These are phyloP conservation scores for Eumerus sabulonum DNA, from an alignment of 2,888 invertebrate species.

Conservation along the genomic window DNA sequence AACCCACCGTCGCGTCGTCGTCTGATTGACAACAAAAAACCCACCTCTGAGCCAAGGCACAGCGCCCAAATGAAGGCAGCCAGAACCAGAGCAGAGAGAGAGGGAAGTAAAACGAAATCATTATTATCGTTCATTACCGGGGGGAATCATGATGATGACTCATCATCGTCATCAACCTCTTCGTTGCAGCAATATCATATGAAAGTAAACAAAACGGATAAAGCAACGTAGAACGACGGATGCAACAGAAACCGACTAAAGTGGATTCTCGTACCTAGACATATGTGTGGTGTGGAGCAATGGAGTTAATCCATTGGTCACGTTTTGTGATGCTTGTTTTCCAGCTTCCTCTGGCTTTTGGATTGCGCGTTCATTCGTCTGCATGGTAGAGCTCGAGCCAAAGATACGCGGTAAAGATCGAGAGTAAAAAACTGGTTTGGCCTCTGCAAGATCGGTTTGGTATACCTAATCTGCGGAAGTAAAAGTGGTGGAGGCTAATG, in stretches of 20 bases:
- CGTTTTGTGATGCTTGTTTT: slow-evolving; percentile 37
- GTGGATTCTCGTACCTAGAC: too few relatives aligned
- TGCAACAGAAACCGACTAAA: not conserved
- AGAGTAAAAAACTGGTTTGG: slow-evolving; percentile 31
- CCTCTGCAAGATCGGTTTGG: too few relatives aligned
- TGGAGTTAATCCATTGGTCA: slow-evolving; percentile 56
- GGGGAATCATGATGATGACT: slow-evolving; percentile 39
- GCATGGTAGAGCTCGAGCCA: not conserved
- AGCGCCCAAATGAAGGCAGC: too few relatives aligned
- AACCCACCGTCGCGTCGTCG: slow-evolving; percentile 8
- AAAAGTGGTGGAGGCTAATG: not conserved
- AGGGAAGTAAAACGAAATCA: slow-evolving; percentile 9
- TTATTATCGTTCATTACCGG: slow-evolving; percentile 57
- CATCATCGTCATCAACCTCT: slow-evolving; percentile 33
- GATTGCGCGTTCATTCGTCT: too few relatives aligned
- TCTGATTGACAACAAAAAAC: slow-evolving; percentile 17
- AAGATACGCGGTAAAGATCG: slow-evolving; percentile 16
- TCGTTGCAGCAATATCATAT: not conserved
- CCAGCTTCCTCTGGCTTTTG: slow-evolving; percentile 13
- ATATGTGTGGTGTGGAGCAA: slow-evolving; percentile 6
- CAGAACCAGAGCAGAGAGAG: too few relatives aligned
- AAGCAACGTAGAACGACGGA: slow-evolving; percentile 23
- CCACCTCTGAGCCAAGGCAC: slow-evolving; percentile 37
- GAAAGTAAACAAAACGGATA: slow-evolving; percentile 37
- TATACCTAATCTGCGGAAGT: not conserved